Base-by-base conservation (phyloP, 1,140 invertebrate genomes). In the Asbolus verrucosus region DNA sequence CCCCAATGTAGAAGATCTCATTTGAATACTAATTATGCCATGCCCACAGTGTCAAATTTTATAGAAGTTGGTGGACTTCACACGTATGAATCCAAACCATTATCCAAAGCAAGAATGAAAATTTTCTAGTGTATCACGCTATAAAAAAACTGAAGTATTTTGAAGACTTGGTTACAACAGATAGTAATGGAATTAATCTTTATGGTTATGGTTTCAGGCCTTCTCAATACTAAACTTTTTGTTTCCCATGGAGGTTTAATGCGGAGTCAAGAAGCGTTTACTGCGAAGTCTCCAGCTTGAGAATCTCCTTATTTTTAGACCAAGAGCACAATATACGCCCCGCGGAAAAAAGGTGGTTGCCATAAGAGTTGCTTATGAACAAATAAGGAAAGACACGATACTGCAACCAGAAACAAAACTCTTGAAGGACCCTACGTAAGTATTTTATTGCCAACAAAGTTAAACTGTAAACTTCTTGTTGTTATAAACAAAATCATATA, bases 171-270 rank as follows among this genome's bases (percentile, higher is more conserved):
- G 73, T 46, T 6, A 24, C 38, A 9, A 65, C 33, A 5, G 76
- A 78, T 8, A 77, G 70, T 24, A 67, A 81, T 14, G 82, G 82
- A 15, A 77, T 83, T n/a, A 15, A 78, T 85, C 4, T 83, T 82
- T 63, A 76, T 85, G n/a, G 80, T 81, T 21, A 80, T 85, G 66
- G 84, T 68, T 73, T 43, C 43, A 78, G 82, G 76, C 30, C 86
- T 88, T 76, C 80, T 82, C 8, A 85, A 86, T 67, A 73, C 83
- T 4, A 82, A 82, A 75, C 62, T 85, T 4, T 88, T 88, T 71
- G 80, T 89, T 6, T 83, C 84, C 1, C 87, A 89, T 72, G 87
- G 86, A 33, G 87, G 87, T 14, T 78, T 85, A 39, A 79, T 87
- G 54, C 83, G 86, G 13, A 82, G 79, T 9, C 82, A 81, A 41